Base-by-base conservation (phyloP, 2,113 vertebrate genomes). In the Mystacornis crossleyi region DNA sequence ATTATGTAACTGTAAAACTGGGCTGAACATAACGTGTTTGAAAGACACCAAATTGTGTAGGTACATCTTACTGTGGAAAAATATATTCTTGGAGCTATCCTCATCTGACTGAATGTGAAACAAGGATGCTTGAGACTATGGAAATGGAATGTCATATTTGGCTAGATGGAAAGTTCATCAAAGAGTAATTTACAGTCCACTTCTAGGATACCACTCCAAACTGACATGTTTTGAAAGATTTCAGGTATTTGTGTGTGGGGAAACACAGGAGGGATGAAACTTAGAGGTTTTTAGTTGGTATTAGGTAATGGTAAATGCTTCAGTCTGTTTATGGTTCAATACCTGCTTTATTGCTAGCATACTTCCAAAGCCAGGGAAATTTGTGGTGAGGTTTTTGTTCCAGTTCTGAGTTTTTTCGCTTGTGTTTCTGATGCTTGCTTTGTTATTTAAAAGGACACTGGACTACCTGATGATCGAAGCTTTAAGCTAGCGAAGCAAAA, bases 51-150 rank as follows among this genome's bases (percentile, higher is more conserved):
- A 69, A n/a, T 42, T 24, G 20, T 36, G 21, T n/a, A 55, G 71
- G 71, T 70, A n/a, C 51, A 10, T 51, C 24, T 66, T 58, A 25
- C 8, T 73, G 71, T 48, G 55, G 40, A 24, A 86, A 83, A 48
- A 53, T 33, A 8, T 91, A 5, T 93, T 93, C 34, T 86, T 78
- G 72, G 58, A 64, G 21, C 33, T 60, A 1, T 71, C 25, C 43
- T 90, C 51, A 38, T 47, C n/a, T 73, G 54, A 47, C 85, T 86
- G 31, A 62, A 31, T 34, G 38, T 81, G 70, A 70, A 88, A 86
- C 16, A 55, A 70, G 67, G 71, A 23, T 16, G 9, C 24, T 42
- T 62, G n/a, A 86, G 66, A 53, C 38, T 26, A 14, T 75, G 54
- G 70, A 58, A 83, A 64, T 47, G 19, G 24, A 77, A 18, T 79